Conservation (phyloP, 2,797 vertebrate genomes). For the Phyllotis vaccarum region DNA sequence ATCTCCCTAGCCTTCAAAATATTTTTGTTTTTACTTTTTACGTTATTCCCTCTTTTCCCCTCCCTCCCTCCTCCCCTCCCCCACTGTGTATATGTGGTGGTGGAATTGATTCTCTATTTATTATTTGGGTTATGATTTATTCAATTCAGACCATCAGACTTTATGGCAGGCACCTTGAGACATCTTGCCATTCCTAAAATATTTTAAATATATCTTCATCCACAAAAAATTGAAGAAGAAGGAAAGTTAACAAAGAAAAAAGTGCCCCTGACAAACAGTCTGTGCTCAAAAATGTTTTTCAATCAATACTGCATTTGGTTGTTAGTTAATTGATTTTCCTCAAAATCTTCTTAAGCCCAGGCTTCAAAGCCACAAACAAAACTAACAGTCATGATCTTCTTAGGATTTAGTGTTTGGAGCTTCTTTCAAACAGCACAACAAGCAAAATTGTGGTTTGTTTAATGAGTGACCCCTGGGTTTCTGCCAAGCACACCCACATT, state of each 20-base stretch:
- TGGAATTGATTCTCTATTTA: background rate
- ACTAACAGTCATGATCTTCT: background rate
- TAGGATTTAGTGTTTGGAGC: slow-evolving; percentile 40
- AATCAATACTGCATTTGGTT: slow-evolving; percentile 8
- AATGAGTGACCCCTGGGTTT: background rate
- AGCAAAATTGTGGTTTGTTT: slow-evolving; percentile 11
- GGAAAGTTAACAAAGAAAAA: slow-evolving; percentile 34
- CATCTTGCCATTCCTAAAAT: background rate
- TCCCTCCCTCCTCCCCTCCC: background rate
- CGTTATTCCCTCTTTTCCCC: background rate
- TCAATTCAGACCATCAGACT: background rate
- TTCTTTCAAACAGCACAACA: slow-evolving; percentile 47
- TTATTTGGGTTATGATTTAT: background rate
- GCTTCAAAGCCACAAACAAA: slow-evolving; percentile 57
- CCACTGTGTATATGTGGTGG: background rate
- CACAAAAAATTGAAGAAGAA: slow-evolving; percentile 51
- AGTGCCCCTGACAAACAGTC: background rate
- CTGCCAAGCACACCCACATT: background rate
- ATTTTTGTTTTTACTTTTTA: background rate
- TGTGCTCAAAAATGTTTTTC: slow-evolving; percentile 47
- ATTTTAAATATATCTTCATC: background rate
- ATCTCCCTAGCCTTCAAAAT: background rate
- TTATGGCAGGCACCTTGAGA: background rate
- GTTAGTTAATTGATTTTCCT: slow-evolving; percentile 38
- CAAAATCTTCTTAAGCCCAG: slow-evolving; percentile 34